Percentiles rank a stretch among this genome's conserved stretches.
These are phyloP conservation scores for Vultur gryphus DNA, from an alignment of 2,797 vertebrate genomes.

Conservation along the genomic window DNA sequence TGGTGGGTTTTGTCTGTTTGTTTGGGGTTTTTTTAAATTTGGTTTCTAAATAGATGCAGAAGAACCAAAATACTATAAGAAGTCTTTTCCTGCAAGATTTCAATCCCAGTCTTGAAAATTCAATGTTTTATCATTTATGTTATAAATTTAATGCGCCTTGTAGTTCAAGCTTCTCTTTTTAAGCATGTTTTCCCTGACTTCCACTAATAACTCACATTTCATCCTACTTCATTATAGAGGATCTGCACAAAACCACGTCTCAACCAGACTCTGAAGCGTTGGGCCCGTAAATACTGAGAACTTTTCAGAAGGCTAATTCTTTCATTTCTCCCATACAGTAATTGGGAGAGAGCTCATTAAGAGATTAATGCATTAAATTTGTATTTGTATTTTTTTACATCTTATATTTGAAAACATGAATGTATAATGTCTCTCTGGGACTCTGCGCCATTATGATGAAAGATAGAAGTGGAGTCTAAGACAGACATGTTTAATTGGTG, in stretches of 20 bases:
- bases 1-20: background rate
- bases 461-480: constrained; percentile 66
- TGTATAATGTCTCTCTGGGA: constrained; percentile 72
- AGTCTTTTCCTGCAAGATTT: background rate
- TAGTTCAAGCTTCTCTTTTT: background rate
- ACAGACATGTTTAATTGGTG: constrained; percentile 84
- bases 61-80: background rate
- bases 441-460: constrained; percentile 64
- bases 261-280: background rate
- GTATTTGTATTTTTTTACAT: constrained; percentile 57
- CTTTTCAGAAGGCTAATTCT: background rate
- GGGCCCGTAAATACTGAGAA: background rate
- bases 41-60: background rate
- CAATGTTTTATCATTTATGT: background rate
- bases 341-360: constrained; percentile 18
- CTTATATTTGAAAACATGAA: constrained; percentile 70
- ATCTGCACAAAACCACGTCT: background rate
- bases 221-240: background rate
- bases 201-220: background rate
- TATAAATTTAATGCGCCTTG: background rate
- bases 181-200: background rate
- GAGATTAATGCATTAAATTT: constrained; percentile 50
- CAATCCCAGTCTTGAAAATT: background rate
- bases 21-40: background rate
- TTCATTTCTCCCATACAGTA: background rate